Evolutionary conservation across 2,888 invertebrate genomes (phyloP), one percentile per base, ranked within the genome.

Genomic region (Saturnia japonica): DNA sequence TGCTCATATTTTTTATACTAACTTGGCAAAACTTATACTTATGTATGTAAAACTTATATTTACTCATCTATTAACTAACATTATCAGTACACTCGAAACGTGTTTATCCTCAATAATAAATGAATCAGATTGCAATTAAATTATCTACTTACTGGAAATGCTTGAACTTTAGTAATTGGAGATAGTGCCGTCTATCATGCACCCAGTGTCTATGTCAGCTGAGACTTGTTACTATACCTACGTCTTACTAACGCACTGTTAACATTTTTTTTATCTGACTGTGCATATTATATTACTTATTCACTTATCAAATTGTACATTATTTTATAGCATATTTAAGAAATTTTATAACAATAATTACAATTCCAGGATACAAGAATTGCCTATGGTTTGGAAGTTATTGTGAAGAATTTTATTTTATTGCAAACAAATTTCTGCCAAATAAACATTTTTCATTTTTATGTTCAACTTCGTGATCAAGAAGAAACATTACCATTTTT

Each of bases 151-250:
- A 64, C 12, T 64, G 40, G 64, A 64, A 64, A 64, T 40, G 64
- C 40, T 28, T 60, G 57, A 60, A 60, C 64, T 64, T 12, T 40
- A n/a, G 64, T 64, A 64, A 64, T 40, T 64, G 40, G 34, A n/a
- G 64, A 64, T 64, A 64, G 16, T 64, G 40, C 12, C 64, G 40
- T 64, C 64, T 64, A n/a, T 60, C 25, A 60, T 54, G 28, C 12
- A 25, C 57, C 28, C 28, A 28, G 57, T 60, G 57, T 28, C 57
- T 11, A 11, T 60, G 25, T 28, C 57, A 14, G 57, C 57, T 60
- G 25, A 60, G 25, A 60, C 12, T 60, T 60, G 57, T 60, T n/a
- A n/a, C n/a, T n/a, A n/a, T n/a, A 14, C 16, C 25, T 60, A 60
- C 16, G 28, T 1, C 28, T 14, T 28, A 25, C 4, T 14, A 60